A percentile compares a stretch with the other conserved stretches of the same genome.
phyloP scores from a whole-genome alignment of 2,797 vertebrate species.

The Pyrocephalus nanus region DNA sequence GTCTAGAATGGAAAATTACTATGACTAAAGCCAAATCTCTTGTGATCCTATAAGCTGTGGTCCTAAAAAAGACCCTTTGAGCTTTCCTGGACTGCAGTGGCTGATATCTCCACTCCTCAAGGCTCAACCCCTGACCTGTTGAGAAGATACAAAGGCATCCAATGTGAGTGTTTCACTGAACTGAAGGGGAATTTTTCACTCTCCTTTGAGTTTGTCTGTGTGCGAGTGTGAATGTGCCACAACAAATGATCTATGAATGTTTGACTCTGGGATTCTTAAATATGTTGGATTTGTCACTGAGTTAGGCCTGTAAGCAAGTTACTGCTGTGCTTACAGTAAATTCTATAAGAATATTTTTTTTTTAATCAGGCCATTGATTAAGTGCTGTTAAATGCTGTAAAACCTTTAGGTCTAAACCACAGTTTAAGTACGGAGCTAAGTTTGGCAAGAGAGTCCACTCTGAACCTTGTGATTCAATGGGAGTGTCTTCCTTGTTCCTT shows the following conservation, averaged over 20 bases:
- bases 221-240: background rate
- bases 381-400: background rate
- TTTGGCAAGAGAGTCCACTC: rapidly evolving
- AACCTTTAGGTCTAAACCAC: background rate
- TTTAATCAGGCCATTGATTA: background rate
- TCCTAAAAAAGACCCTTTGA: background rate
- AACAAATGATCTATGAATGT: background rate
- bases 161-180: rapidly evolving
- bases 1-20: background rate
- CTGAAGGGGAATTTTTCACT: background rate
- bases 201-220: background rate
- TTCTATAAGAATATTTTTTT: background rate
- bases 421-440: background rate
- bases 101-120: background rate
- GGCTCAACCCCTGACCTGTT: background rate
- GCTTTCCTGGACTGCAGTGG: background rate
- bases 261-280: too few species aligned
- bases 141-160: background rate
- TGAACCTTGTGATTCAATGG: background rate
- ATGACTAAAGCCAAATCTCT: background rate
- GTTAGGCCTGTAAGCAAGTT: background rate
- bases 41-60: background rate
- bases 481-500: background rate
- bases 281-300: background rate
- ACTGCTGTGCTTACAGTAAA: background rate